Evolutionary conservation across 2,888 invertebrate species (phyloP).

Genomic region (Danaus chrysippus): DNA sequence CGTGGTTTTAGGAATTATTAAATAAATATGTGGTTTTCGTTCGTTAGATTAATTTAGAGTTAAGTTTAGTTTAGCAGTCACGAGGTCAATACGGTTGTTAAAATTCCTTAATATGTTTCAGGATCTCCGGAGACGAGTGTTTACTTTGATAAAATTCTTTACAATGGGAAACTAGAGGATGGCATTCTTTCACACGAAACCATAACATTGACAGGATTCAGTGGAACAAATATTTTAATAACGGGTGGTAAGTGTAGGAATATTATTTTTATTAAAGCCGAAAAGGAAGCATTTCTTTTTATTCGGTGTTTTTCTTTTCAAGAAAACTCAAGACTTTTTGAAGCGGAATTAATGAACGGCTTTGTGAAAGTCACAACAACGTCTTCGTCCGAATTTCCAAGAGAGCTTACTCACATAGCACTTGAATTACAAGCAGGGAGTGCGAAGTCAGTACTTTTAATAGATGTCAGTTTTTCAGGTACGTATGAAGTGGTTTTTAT

Average conservation of each 20-base stretch:
- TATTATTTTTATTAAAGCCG: conserved; percentile 2
- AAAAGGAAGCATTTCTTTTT: background rate
- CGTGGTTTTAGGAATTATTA: background rate
- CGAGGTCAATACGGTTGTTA: conserved; percentile 21
- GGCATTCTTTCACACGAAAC: conserved; percentile 48
- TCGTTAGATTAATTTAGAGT: background rate
- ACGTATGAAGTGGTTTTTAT: conserved; percentile 21
- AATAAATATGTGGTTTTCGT: conserved; percentile 7
- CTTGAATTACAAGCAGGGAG: conserved; percentile 48
- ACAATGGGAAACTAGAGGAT: conserved; percentile 45
- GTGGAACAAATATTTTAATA: conserved; percentile 43
- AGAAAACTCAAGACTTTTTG: conserved; percentile 49
- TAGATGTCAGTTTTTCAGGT: conserved; percentile 39
- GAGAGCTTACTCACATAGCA: conserved; percentile 39
- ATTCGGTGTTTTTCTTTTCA: conserved; percentile 20
- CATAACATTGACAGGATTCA: conserved; percentile 47
- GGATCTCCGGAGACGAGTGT: conserved; percentile 28
- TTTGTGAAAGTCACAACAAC: conserved; percentile 39
- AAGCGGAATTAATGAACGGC: conserved; percentile 36
- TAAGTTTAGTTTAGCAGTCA: conserved; percentile 11
- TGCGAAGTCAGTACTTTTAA: conserved; percentile 48
- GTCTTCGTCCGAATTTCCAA: conserved; percentile 39
- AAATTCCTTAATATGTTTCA: conserved; percentile 10
- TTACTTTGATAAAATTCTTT: conserved; percentile 52
- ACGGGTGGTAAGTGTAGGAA: conserved; percentile 47